Base-by-base conservation (phyloP, 2,113 vertebrate species). In the Echinops telfairi region DNA sequence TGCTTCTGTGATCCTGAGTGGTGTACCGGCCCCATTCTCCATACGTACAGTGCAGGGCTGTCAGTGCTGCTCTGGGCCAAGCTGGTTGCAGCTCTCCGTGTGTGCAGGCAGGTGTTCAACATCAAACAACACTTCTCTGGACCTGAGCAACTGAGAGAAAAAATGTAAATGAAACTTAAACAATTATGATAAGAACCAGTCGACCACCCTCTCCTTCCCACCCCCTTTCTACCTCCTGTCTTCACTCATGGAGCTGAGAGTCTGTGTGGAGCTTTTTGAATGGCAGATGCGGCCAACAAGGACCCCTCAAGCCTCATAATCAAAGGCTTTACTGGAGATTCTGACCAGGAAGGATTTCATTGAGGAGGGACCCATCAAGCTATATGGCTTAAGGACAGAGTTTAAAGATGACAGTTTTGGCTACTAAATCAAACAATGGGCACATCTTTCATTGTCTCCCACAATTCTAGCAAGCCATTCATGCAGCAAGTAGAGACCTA, bases 121-220 rank as follows among this genome's bases (percentile, higher is more conserved):
- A 94, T 97, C 96, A 97, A 96, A 88, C 92, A 96, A 97, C 97
- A 97, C 96, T 95, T 90, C 75, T 83, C 94, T 4, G 62, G 90
- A 95, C 94, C 93, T 87, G 87, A 95, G 70, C 86, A 96, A 68
- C 43, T 53, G 83, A 40, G 90, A 83, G 90, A 80, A 95, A 97
- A 97, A 95, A 96, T 95, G 96, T 96, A 96, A 92, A 92, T 95
- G 93, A 95, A 96, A 97, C 91, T 95, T 95, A 97, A 96, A 97
- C 94, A 95, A 86, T 96, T 96, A 95, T 95, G 95, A 95, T 93
- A 96, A 96, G 93, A 96, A 85, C 83, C 94, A 95, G 94, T 95
- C 0, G 77, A 62, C 96, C 80, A 89, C 94, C 94, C 33, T 1
- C 66, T 85, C 94, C 92, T 77, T 36, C 53, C 60, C 38, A 66